A percentile compares a stretch with the other conserved stretches of the same genome.
Evolutionary conservation across 2,888 invertebrate genomes (phyloP).

Genomic region (Drosophila pseudotalamancana): DNA sequence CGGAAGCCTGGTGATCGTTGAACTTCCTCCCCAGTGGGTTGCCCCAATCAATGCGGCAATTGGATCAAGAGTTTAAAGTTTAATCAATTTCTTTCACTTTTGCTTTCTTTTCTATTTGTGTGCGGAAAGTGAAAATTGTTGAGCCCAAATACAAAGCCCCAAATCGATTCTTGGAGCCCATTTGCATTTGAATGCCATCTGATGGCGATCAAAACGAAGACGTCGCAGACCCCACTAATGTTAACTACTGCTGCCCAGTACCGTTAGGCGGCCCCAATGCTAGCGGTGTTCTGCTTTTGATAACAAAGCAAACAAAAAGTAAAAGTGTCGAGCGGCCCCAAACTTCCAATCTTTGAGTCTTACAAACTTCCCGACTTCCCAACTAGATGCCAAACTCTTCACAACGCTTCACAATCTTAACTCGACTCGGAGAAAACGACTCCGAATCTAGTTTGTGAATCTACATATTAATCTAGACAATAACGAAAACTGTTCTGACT

Average conservation of each 20-base stretch:
- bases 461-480: no score
- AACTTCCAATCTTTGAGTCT: background rate
- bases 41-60: background rate
- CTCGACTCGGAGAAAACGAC: conserved; percentile 25
- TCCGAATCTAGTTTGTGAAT: background rate
- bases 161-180: conserved; percentile 36
- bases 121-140: conserved; percentile 53
- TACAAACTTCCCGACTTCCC: no score
- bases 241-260: conserved; percentile 9
- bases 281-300: conserved; percentile 73
- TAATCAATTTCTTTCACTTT: conserved; percentile 46
- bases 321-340: conserved; percentile 52
- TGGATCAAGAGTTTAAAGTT: conserved; percentile 13
- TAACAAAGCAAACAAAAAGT: conserved; percentile 60
- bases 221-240: background rate
- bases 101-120: conserved; percentile 46
- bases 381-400: background rate
- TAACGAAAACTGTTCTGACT: background rate
- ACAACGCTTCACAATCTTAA: no score
- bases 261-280: conserved; percentile 49
- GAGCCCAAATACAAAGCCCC: conserved; percentile 16
- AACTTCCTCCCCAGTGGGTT: conserved; percentile 28
- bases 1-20: conserved; percentile 19
- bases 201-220: conserved; percentile 2
- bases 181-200: conserved; percentile 44